Percentiles rank a stretch among this genome's conserved stretches.
These are phyloP conservation scores for Egretta garzetta DNA, from an alignment of 2,113 vertebrate genomes.

Conservation along the genomic window DNA sequence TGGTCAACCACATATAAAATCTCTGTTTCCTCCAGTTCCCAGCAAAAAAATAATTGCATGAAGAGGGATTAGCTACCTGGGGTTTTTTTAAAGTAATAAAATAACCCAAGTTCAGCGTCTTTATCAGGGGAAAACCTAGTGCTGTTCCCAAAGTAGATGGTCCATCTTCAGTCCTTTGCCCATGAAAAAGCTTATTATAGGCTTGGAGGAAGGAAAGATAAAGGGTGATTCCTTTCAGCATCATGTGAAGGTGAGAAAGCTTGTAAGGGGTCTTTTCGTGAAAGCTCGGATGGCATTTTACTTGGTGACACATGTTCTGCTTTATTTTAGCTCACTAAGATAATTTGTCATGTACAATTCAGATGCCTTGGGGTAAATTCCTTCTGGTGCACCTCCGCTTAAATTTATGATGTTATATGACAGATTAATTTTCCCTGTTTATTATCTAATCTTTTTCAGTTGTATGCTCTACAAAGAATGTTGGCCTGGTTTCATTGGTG, in stretches of 20 bases:
- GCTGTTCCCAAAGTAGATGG: neutral
- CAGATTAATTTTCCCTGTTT: neutral
- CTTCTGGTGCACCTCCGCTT: neutral
- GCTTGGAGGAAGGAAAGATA: neutral
- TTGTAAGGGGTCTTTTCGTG: neutral
- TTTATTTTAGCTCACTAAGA: conserved; percentile 7
- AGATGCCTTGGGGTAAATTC: neutral
- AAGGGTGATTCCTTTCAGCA: neutral
- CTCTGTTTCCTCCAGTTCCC: neutral
- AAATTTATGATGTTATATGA: neutral
- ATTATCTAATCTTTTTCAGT: neutral
- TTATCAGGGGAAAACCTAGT: neutral
- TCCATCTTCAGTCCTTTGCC: neutral
- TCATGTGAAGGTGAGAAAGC: neutral
- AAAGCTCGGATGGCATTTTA: neutral
- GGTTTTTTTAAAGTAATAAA: neutral
- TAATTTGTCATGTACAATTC: neutral
- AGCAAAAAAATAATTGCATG: neutral
- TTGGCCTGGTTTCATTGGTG: neutral
- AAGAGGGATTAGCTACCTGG: neutral
- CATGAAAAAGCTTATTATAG: neutral
- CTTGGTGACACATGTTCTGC: neutral
- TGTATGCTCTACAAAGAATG: neutral
- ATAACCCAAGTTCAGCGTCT: neutral
- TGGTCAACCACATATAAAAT: neutral